phyloP scores from a whole-genome alignment of 2,113 vertebrate genomes.

The Phylloscopus trochiloides region DNA sequence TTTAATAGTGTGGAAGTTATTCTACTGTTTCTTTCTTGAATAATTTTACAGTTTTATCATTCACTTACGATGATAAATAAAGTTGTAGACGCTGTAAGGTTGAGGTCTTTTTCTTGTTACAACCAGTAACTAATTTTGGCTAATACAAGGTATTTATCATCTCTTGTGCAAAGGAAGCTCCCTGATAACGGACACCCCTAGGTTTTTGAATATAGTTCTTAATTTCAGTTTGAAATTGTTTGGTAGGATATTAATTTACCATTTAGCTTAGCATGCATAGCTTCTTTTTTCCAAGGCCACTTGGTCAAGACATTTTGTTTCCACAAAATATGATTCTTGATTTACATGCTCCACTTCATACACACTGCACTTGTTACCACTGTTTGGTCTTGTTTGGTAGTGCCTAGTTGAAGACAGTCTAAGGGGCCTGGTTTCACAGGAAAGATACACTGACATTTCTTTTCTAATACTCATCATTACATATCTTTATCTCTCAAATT shows the following conservation, averaged over 20 bases:
- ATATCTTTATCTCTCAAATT: neutral
- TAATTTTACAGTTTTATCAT: neutral
- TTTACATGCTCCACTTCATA: neutral
- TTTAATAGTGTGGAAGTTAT: neutral
- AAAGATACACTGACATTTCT: neutral
- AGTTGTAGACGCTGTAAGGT: neutral
- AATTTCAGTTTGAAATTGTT: neutral
- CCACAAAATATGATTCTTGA: neutral
- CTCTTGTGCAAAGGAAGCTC: neutral
- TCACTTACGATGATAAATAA: neutral
- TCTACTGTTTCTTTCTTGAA: neutral
- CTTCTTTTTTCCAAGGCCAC: neutral
- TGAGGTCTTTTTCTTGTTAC: neutral
- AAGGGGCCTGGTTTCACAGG: neutral
- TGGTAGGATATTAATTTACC: neutral
- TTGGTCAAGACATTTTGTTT: neutral
- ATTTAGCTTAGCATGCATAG: neutral
- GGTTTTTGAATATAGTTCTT: neutral
- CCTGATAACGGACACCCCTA: neutral
- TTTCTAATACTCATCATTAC: neutral
- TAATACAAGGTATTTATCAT: neutral
- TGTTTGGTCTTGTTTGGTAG: neutral
- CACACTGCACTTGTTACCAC: neutral
- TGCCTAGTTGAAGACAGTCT: neutral
- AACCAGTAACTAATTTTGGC: neutral